These are phyloP conservation scores for Galerucella nymphaeae DNA, from an alignment of 2,888 invertebrate genomes.

Conservation along the genomic window DNA sequence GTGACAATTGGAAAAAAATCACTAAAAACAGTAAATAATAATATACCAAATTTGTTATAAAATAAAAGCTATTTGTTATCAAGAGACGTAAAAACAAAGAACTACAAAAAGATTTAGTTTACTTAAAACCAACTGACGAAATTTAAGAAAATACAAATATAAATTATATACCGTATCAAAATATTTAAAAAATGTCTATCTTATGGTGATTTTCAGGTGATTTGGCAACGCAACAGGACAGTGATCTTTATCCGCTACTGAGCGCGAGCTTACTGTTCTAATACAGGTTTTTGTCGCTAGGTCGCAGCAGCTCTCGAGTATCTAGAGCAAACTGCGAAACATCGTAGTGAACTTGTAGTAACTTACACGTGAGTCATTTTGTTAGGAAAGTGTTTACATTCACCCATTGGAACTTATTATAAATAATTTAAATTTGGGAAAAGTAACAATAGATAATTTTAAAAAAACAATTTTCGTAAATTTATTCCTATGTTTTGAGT, in stretches of 20 bases:
- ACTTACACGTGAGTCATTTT: slow-evolving; percentile 2
- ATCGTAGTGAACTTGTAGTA: background rate
- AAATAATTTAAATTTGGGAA: too few species aligned
- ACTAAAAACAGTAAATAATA: too few species aligned
- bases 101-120: too few species aligned
- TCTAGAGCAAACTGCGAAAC: slow-evolving; percentile 4
- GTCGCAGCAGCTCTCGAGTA: slow-evolving; percentile 51
- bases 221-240: slow-evolving; percentile 18
- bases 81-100: too few species aligned
- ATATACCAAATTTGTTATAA: too few species aligned
- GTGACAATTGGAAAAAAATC: too few species aligned
- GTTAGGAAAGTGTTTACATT: background rate
- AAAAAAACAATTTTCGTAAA: too few species aligned
- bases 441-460: too few species aligned
- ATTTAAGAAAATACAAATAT: background rate
- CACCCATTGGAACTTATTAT: background rate
- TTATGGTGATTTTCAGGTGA: background rate
- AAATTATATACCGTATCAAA: background rate
- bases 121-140: too few species aligned
- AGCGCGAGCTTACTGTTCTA: slow-evolving; percentile 41
- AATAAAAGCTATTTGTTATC: too few species aligned
- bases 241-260: slow-evolving; percentile 18
- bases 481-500: too few species aligned
- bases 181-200: background rate
- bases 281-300: slow-evolving; percentile 53